These are phyloP conservation scores for Tetragonula carbonaria DNA, from an alignment of 2,888 invertebrate species.

Conservation along the genomic window DNA sequence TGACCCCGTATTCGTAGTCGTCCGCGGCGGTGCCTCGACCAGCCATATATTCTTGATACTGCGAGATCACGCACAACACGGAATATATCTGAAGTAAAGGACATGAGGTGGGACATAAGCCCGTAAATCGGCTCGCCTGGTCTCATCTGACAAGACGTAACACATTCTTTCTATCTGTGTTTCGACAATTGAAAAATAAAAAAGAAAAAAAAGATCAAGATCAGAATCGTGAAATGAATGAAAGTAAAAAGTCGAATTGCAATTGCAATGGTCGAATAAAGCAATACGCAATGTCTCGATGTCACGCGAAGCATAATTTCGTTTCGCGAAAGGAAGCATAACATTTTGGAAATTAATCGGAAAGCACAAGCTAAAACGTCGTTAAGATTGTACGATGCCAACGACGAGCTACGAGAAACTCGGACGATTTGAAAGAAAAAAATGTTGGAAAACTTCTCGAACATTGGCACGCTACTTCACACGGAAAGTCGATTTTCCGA, in stretches of 20 bases:
- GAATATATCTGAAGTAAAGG: constrained; percentile 86
- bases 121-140: not conserved
- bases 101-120: constrained; percentile 14
- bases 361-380: not conserved
- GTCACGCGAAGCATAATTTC: too few species aligned
- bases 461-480: not conserved
- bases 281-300: not conserved
- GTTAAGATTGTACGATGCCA: too few species aligned
- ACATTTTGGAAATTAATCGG: not conserved
- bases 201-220: not conserved
- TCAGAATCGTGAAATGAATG: not conserved
- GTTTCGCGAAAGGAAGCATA: too few species aligned
- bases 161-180: constrained; percentile 21
- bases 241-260: not conserved
- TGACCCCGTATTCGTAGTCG: constrained; percentile 87
- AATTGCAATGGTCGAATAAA: not conserved
- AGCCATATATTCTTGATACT: constrained; percentile 92
- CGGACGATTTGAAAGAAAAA: not conserved
- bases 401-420: not conserved
- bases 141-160: constrained; percentile 6
- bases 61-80: constrained; percentile 93
- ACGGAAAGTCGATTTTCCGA: not conserved
- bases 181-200: not conserved
- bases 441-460: not conserved
- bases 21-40: constrained; percentile 90